Percentiles rank a stretch among this genome's conserved stretches.
Evolutionary conservation across 2,797 vertebrate genomes (phyloP).

Genomic region (Masticophis lateralis): DNA sequence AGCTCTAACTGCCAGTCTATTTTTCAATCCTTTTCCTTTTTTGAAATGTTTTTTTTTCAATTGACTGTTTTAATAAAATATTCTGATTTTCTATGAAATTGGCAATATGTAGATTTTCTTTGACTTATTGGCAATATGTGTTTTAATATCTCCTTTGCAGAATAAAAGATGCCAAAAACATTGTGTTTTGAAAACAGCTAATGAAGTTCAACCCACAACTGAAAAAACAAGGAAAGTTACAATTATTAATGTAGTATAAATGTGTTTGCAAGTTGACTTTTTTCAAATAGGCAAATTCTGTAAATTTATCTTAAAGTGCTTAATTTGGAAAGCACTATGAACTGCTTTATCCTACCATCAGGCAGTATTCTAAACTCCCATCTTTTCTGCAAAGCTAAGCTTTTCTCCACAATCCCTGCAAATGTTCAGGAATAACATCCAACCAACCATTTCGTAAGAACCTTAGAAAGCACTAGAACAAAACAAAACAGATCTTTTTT

Average conservation of each 20-base stretch:
- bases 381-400: background rate
- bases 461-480: background rate
- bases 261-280: background rate
- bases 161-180: background rate
- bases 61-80: background rate
- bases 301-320: background rate
- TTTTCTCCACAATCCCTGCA: background rate
- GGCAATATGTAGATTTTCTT: background rate
- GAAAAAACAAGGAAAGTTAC: background rate
- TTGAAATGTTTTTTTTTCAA: background rate
- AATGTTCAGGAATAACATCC: background rate
- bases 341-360: background rate
- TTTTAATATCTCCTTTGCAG: background rate
- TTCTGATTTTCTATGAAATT: background rate
- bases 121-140: background rate
- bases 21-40: background rate
- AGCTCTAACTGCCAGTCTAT: background rate
- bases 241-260: background rate
- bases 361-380: background rate
- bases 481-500: background rate
- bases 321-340: background rate
- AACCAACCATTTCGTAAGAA: background rate
- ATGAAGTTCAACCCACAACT: background rate
- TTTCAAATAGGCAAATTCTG: background rate
- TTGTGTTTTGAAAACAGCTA: background rate